These are phyloP conservation scores for Platyrinchus mystaceus DNA, from an alignment of 2,797 vertebrate species.

Conservation along the genomic window DNA sequence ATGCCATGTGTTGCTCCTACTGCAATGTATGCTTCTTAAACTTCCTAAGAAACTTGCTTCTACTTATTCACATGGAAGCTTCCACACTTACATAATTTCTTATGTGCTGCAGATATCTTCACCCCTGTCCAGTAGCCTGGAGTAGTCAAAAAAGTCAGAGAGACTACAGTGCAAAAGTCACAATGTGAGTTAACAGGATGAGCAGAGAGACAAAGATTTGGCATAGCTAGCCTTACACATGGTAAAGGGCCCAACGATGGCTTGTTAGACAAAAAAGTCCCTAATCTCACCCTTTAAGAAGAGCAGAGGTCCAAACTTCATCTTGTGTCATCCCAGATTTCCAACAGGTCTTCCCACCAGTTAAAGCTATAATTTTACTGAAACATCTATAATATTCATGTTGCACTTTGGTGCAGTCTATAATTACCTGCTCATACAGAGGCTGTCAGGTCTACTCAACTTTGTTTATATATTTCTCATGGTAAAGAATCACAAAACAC, in stretches of 20 bases:
- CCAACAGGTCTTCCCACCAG: not conserved
- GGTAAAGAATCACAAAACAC: not conserved
- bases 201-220: not conserved
- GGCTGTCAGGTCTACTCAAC: not conserved
- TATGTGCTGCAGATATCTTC: not conserved
- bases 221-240: not conserved
- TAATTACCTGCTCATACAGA: not conserved
- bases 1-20: not conserved
- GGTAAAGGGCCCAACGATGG: not conserved
- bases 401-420: not conserved
- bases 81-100: not conserved
- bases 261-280: not conserved
- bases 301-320: not conserved
- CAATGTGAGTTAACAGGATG: not conserved
- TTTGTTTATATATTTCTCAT: not conserved
- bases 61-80: not conserved
- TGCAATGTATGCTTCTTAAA: not conserved
- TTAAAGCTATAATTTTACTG: not conserved
- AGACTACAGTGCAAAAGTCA: not conserved
- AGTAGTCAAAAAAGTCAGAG: not conserved
- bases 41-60: not conserved
- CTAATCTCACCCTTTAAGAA: not conserved
- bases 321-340: not conserved
- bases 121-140: not conserved
- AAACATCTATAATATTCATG: not conserved